Conservation (phyloP, 1,140 invertebrate species). For the Bombus waltoni region DNA sequence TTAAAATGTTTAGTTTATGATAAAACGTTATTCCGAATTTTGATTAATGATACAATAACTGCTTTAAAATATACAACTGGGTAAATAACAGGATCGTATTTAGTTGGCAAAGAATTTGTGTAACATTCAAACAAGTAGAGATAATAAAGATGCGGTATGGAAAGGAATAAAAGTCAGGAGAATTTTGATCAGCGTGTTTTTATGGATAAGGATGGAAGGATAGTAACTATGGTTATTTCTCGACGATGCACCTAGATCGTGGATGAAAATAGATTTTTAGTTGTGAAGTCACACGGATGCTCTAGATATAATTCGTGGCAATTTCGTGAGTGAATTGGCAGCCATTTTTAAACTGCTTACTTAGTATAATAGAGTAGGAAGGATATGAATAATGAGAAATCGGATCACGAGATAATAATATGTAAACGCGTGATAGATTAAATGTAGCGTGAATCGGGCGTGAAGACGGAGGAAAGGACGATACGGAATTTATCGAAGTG, state of each 20-base stretch:
- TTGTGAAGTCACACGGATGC: conserved; percentile 9
- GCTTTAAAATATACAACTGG: conserved; percentile 4
- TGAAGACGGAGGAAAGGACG: conserved; percentile 19
- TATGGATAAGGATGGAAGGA: conserved; percentile 45
- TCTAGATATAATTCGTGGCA: conserved; percentile 62
- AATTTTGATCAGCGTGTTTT: neutral
- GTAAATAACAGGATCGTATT: neutral
- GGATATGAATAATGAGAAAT: conserved; percentile 62
- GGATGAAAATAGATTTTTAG: conserved; percentile 42
- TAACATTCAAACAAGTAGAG: conserved; percentile 9
- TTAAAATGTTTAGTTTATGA: too few relatives aligned
- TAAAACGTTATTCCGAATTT: too few relatives aligned
- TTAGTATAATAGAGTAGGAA: conserved; percentile 66
- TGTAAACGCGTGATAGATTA: conserved; percentile 55
- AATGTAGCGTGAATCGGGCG: conserved; percentile 52
- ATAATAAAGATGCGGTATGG: conserved; percentile 2
- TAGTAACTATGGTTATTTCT: conserved; percentile 40
- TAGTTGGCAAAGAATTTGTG: neutral
- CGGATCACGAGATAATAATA: conserved; percentile 45
- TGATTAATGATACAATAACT: conserved; percentile 11
- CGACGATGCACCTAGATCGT: conserved; percentile 4
- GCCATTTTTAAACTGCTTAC: conserved; percentile 78
- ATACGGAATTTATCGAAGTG: neutral
- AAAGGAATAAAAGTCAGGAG: neutral
- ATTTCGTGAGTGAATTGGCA: conserved; percentile 65